Evolutionary conservation across 2,888 invertebrate genomes (phyloP).

Genomic region (Lepidocyrtoides sp.): DNA sequence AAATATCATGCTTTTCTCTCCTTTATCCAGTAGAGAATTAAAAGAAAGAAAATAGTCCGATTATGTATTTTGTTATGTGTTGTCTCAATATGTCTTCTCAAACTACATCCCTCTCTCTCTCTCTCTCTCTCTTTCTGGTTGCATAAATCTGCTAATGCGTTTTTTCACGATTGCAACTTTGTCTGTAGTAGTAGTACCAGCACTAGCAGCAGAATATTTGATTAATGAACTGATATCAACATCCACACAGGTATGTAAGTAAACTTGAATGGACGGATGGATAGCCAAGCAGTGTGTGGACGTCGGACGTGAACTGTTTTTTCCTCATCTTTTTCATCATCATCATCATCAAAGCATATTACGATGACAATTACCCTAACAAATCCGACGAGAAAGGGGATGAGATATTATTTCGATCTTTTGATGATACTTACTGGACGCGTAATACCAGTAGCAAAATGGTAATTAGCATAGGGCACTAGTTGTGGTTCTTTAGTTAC

Average conservation of each 20-base stretch:
- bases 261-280: neutral
- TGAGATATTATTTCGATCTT: constrained; percentile 2
- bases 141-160: constrained; percentile 32
- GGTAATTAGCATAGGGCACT: constrained; percentile 77
- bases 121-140: neutral
- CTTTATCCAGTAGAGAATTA: neutral
- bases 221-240: constrained; percentile 58
- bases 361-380: constrained; percentile 59
- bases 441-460: constrained; percentile 78
- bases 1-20: neutral
- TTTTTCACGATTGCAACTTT: constrained; percentile 15
- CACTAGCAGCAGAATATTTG: constrained; percentile 7
- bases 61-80: constrained; percentile 14
- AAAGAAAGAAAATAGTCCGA: constrained; percentile 7
- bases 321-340: constrained; percentile 38
- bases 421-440: constrained; percentile 51
- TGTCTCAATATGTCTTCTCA: constrained; percentile 24
- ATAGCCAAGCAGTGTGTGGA: neutral
- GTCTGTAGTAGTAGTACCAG: neutral
- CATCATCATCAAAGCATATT: constrained; percentile 24
- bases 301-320: neutral
- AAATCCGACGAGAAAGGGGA: constrained; percentile 44
- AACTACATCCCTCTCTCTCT: constrained; percentile 15
- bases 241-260: neutral
- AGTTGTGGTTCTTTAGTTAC: constrained; percentile 67